Conservation (phyloP, 2,888 invertebrate genomes). For the Calliopum simillimum region DNA sequence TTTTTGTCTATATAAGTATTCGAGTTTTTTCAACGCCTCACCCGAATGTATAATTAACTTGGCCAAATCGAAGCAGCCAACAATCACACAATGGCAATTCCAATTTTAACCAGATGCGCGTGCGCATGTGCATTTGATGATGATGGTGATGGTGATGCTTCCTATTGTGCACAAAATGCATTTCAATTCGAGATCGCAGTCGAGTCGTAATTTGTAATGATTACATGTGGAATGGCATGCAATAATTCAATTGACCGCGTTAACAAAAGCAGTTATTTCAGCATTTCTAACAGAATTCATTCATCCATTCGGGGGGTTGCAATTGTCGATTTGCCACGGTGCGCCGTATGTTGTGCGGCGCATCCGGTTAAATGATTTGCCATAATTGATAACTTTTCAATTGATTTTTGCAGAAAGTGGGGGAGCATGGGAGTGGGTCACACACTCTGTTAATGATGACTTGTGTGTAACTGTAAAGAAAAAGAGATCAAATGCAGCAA, state of each 20-base stretch:
- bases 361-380: conserved; percentile 30
- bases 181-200: too few relatives aligned
- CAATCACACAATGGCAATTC: too few relatives aligned
- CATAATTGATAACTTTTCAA: conserved; percentile 26
- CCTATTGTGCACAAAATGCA: too few relatives aligned
- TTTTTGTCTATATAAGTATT: too few relatives aligned
- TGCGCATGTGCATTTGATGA: too few relatives aligned
- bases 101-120: too few relatives aligned
- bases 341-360: conserved; percentile 5
- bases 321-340: conserved; percentile 14
- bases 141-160: too few relatives aligned
- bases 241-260: conserved; percentile 30
- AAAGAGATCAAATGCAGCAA: not conserved
- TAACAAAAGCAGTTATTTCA: conserved; percentile 24
- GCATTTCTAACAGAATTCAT: conserved; percentile 10
- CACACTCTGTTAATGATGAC: not conserved
- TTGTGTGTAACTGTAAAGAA: conserved; percentile 13
- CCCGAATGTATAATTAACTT: too few relatives aligned
- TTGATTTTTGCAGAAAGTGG: not conserved
- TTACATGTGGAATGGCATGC: conserved; percentile 16
- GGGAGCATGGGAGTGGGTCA: not conserved
- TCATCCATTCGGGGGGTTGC: not conserved
- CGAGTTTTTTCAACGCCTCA: too few relatives aligned
- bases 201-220: conserved; percentile 16
- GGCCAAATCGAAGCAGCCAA: too few relatives aligned